Conservation (phyloP, 92 coral and sea anemone genomes). For the Hydrozoanthus gracilis region DNA sequence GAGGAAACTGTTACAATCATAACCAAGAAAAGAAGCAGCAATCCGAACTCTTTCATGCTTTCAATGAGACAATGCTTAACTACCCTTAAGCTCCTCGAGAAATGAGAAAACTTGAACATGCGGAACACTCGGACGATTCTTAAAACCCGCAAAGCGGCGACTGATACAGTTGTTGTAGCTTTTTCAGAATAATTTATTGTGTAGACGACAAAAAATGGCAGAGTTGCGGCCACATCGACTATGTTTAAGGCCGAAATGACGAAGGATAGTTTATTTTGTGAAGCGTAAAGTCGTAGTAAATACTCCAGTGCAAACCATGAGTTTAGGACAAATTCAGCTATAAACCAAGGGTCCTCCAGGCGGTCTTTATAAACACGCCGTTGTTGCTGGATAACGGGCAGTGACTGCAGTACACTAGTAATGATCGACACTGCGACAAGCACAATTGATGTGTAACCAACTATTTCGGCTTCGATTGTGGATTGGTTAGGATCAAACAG, state of each 20-base stretch:
- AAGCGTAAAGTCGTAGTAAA: slow-evolving; percentile 43
- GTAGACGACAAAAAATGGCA: slow-evolving; percentile 43
- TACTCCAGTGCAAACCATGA: slow-evolving; percentile 58
- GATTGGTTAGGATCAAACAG: slow-evolving; percentile 54
- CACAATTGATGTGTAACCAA: slow-evolving; percentile 34
- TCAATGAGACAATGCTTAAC: slow-evolving; percentile 54
- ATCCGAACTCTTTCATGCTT: slow-evolving; percentile 54
- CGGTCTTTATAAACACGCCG: neutral
- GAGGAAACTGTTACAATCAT: slow-evolving; percentile 57
- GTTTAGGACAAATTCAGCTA: slow-evolving; percentile 23
- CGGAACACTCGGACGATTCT: slow-evolving; percentile 60
- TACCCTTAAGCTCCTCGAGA: slow-evolving; percentile 53
- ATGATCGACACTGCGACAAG: slow-evolving; percentile 47
- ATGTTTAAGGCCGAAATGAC: slow-evolving; percentile 56
- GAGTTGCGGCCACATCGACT: slow-evolving; percentile 51
- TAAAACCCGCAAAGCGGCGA: slow-evolving; percentile 49
- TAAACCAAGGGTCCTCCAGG: slow-evolving; percentile 43
- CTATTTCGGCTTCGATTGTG: slow-evolving; percentile 26
- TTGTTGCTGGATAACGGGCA: slow-evolving; percentile 4
- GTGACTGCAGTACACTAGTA: slow-evolving; percentile 28
- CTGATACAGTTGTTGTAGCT: neutral
- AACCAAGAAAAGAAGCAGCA: slow-evolving; percentile 50
- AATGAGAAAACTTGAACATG: slow-evolving; percentile 58
- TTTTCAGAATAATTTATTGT: neutral
- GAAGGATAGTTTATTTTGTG: slow-evolving; percentile 47